These are phyloP conservation scores for Caenorhabditis inopinata DNA, from an alignment of 1,140 invertebrate species.

Conservation along the genomic window DNA sequence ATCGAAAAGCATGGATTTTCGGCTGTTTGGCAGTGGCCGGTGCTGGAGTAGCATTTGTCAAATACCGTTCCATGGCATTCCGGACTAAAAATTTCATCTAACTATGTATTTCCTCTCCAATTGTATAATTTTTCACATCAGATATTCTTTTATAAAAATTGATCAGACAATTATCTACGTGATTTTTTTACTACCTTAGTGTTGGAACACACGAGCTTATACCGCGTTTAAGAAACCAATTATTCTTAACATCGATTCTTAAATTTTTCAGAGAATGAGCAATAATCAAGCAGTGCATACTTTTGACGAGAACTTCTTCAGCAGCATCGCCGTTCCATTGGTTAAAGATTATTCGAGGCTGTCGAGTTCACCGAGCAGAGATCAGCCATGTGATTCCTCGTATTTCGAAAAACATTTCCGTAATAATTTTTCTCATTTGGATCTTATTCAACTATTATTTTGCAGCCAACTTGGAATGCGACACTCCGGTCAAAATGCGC, in stretches of 20 bases:
- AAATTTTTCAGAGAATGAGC: not conserved
- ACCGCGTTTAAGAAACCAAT: too few species aligned
- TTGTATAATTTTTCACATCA: too few species aligned
- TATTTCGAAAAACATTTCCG: constrained; percentile 7
- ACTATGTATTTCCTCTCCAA: too few species aligned
- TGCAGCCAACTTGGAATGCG: not conserved
- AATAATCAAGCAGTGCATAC: not conserved
- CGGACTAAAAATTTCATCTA: too few species aligned
- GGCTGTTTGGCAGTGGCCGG: not conserved
- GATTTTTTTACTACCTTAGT: too few species aligned
- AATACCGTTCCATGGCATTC: not conserved
- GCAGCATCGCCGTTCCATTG: not conserved
- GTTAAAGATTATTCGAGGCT: not conserved
- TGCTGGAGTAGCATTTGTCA: not conserved
- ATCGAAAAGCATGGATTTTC: not conserved
- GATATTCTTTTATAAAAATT: too few species aligned
- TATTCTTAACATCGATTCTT: not conserved
- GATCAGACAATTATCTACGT: too few species aligned
- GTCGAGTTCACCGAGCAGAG: not conserved
- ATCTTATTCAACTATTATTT: not conserved
- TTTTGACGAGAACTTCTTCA: constrained; percentile 20
- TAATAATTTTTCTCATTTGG: too few species aligned
- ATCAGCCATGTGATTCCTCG: not conserved
- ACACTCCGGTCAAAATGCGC: not conserved
- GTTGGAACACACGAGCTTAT: too few species aligned